Percentiles rank a stretch among this genome's conserved stretches.
Evolutionary conservation across 2,797 vertebrate genomes (phyloP).

Genomic region (Oreonectes daqikongensis): DNA sequence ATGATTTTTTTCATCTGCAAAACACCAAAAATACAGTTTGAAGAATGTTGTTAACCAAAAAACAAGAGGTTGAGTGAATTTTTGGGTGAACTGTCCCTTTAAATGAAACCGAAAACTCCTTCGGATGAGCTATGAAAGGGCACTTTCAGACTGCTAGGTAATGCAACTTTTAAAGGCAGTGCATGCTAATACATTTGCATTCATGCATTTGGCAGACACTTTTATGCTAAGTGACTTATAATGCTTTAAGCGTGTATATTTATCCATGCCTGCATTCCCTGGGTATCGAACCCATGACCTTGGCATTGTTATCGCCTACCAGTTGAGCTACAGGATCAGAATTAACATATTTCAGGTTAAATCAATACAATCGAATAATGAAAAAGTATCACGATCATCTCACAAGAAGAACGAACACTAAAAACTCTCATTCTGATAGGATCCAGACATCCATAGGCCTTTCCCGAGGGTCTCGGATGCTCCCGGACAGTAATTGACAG

Average conservation of each 20-base stretch:
- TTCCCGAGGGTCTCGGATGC: conserved; percentile 26
- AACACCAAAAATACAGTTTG: too few species aligned
- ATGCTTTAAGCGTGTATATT: neutral
- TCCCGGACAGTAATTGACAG: neutral
- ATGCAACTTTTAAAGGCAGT: neutral
- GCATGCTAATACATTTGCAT: neutral
- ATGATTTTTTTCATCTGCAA: too few species aligned
- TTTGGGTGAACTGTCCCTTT: too few species aligned
- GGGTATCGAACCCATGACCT: neutral
- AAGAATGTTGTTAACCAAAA: too few species aligned
- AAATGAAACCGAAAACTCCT: too few species aligned
- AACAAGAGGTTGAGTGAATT: too few species aligned
- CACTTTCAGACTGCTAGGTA: neutral
- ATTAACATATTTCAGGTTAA: neutral
- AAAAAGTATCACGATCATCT: neutral
- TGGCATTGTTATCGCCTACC: neutral
- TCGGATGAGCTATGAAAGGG: too few species aligned
- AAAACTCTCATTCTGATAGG: neutral
- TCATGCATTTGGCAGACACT: neutral
- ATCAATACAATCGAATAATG: neutral
- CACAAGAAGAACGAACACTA: neutral
- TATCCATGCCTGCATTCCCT: neutral
- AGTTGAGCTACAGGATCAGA: neutral
- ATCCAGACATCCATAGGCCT: neutral
- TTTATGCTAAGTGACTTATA: neutral